phyloP scores from a whole-genome alignment of 1,140 invertebrate species.

The Macrostomum lignano region DNA sequence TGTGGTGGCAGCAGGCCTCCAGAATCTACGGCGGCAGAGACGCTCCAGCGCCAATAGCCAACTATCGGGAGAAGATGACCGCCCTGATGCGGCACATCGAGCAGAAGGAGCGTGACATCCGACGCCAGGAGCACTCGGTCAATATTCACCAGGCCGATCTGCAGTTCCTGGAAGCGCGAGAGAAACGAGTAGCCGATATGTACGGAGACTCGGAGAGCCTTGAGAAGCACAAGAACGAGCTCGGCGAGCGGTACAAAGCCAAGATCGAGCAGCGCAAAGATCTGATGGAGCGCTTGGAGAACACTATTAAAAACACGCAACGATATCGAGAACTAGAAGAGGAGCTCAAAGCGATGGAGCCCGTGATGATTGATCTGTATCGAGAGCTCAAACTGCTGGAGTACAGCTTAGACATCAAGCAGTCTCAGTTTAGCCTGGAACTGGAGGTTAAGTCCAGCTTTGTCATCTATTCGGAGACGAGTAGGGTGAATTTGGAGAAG shows the following conservation, averaged over 20 bases:
- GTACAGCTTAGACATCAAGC: slow-evolving; percentile 9
- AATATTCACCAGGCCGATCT: slow-evolving; percentile 4
- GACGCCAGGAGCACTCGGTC: slow-evolving; percentile 8
- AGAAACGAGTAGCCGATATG: slow-evolving; percentile 8
- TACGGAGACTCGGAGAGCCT: slow-evolving; percentile 5
- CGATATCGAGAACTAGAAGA: slow-evolving; percentile 6
- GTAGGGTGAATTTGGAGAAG: slow-evolving; percentile 6
- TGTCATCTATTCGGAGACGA: slow-evolving; percentile 9
- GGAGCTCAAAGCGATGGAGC: slow-evolving; percentile 7
- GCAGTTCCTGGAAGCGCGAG: slow-evolving; percentile 7
- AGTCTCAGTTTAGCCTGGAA: slow-evolving; percentile 10
- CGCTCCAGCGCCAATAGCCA: not conserved
- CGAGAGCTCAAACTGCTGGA: slow-evolving; percentile 10
- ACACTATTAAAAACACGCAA: not conserved
- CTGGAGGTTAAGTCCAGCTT: slow-evolving; percentile 11
- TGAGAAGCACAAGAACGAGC: slow-evolving; percentile 6
- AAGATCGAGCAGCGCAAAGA: slow-evolving; percentile 2
- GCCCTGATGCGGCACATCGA: slow-evolving; percentile 7
- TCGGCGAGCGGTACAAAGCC: slow-evolving; percentile 5
- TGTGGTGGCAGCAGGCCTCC: slow-evolving; percentile 11
- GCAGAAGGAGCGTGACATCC: slow-evolving; percentile 5
- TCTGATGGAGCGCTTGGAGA: slow-evolving; percentile 5
- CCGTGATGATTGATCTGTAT: slow-evolving; percentile 7
- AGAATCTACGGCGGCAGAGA: slow-evolving; percentile 8
- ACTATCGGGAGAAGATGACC: slow-evolving; percentile 3